Percentiles rank a stretch among this genome's conserved stretches.
These are phyloP conservation scores for Orchestia grillus DNA, from an alignment of 1,140 invertebrate genomes.

Conservation along the genomic window DNA sequence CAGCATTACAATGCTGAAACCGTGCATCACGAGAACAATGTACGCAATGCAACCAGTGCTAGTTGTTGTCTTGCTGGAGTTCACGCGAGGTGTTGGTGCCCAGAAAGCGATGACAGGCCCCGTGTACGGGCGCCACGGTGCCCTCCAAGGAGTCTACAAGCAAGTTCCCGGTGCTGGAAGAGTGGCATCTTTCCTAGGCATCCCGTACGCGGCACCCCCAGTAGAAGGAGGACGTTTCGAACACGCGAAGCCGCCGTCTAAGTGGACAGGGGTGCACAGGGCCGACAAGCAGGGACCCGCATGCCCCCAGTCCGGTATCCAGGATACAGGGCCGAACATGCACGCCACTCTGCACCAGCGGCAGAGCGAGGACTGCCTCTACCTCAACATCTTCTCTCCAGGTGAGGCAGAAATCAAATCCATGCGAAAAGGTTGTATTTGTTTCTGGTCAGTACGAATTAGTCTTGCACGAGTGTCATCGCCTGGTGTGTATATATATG, in stretches of 20 bases:
- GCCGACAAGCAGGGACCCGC: constrained; percentile 84
- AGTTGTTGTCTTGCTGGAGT: not conserved
- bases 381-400: constrained; percentile 95
- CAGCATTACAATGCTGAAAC: not conserved
- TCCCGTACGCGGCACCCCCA: constrained; percentile 95
- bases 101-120: constrained; percentile 34
- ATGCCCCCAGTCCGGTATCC: constrained; percentile 80
- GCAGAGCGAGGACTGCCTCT: constrained; percentile 96
- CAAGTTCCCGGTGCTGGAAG: not conserved
- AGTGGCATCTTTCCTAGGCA: constrained; percentile 82
- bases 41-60: not conserved
- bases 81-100: not conserved
- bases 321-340: constrained; percentile 78
- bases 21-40: not conserved
- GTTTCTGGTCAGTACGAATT: not conserved
- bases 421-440: not conserved
- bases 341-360: constrained; percentile 82
- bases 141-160: constrained; percentile 18
- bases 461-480: too few species aligned
- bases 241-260: constrained; percentile 90
- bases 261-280: constrained; percentile 92
- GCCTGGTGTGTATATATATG: too few species aligned
- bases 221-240: constrained; percentile 91
- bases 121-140: not conserved
- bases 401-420: not conserved